Evolutionary conservation across 1,140 invertebrate species (phyloP).

Genomic region (Drosophila sp.): DNA sequence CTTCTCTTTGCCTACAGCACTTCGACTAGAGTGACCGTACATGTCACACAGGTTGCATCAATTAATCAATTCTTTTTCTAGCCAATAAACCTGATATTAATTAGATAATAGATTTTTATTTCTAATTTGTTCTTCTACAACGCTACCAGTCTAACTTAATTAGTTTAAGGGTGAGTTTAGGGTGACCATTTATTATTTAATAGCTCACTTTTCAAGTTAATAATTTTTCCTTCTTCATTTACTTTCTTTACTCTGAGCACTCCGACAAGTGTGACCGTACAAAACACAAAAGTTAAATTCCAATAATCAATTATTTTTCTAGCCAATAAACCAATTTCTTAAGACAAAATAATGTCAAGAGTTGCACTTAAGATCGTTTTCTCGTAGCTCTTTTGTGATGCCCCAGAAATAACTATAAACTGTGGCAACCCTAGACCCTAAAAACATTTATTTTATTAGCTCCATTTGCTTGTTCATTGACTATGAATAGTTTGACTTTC

Average conservation of each 20-base stretch:
- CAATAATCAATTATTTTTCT: background rate
- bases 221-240: no score
- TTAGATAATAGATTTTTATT: no score
- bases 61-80: background rate
- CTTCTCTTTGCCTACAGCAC: no score
- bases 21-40: no score
- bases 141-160: no score
- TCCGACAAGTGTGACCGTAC: background rate
- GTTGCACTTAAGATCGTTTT: background rate
- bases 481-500: conserved; percentile 27
- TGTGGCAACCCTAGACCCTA: conserved; percentile 2
- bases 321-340: background rate
- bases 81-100: background rate
- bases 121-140: no score
- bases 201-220: no score
- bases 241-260: no score
- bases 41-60: no score
- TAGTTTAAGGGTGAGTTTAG: no score
- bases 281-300: background rate
- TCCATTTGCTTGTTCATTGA: conserved; percentile 6
- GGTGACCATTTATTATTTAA: no score
- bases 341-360: background rate
- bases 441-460: conserved; percentile 26
- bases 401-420: background rate
- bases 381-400: background rate